A percentile compares a stretch with the other conserved stretches of the same genome.
Evolutionary conservation across 2,797 vertebrate species (phyloP).

Genomic region (Streptopelia turtur): DNA sequence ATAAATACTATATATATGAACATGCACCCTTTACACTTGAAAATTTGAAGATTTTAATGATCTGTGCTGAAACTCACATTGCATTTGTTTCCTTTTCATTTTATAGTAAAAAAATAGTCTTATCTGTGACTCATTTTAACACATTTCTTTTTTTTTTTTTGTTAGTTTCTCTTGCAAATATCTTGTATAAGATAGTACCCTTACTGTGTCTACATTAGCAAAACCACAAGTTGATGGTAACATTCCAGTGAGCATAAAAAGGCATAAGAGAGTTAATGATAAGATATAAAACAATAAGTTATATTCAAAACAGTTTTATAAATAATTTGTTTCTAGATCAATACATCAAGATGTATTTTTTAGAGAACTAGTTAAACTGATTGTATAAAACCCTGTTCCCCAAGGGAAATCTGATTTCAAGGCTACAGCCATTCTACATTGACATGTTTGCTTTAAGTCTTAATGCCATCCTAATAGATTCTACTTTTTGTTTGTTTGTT

Average conservation of each 20-base stretch:
- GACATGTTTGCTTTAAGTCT: background rate
- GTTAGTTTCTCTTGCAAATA: background rate
- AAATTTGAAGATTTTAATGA: background rate
- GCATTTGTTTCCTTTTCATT: background rate
- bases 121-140: background rate
- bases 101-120: background rate
- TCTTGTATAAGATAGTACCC: background rate
- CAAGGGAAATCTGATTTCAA: background rate
- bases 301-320: background rate
- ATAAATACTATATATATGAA: background rate
- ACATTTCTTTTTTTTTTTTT: background rate
- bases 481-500: too few relatives aligned
- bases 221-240: background rate
- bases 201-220: background rate
- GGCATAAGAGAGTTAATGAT: background rate
- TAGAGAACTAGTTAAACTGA: background rate
- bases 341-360: background rate
- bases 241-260: background rate
- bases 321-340: background rate
- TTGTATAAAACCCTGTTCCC: background rate
- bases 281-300: background rate
- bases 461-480: background rate
- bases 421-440: background rate
- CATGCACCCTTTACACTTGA: background rate
- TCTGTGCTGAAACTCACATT: background rate